Conservation (phyloP, 2,113 vertebrate species). For the Sinosuthora webbiana region DNA sequence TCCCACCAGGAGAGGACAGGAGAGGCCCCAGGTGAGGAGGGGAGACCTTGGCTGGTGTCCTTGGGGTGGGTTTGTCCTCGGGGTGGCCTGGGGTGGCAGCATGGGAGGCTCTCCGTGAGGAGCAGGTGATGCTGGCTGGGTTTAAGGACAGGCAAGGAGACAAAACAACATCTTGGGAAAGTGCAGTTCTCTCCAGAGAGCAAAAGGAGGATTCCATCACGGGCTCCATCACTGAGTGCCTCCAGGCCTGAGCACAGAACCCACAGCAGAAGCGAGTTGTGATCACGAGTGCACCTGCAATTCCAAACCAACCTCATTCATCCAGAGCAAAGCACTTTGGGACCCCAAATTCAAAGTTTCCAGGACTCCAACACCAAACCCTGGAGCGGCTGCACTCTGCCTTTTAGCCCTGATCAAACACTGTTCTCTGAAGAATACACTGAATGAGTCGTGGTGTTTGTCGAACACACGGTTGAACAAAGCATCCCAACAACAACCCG, state of each 20-base stretch:
- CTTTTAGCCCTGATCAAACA: neutral
- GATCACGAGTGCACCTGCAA: neutral
- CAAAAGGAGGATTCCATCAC: neutral
- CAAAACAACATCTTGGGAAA: neutral
- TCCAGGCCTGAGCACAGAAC: neutral
- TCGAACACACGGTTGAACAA: slow-evolving; percentile 60
- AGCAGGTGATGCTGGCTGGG: neutral
- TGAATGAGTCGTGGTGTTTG: slow-evolving; percentile 51
- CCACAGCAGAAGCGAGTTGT: neutral
- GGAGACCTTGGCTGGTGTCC: neutral
- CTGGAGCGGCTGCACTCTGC: neutral
- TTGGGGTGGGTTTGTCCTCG: neutral
- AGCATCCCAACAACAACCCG: neutral
- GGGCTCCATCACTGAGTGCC: neutral
- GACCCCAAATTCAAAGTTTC: neutral
- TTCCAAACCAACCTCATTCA: neutral
- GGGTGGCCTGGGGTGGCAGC: neutral
- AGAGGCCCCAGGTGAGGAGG: neutral
- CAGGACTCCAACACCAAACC: neutral
- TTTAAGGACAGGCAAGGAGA: neutral
- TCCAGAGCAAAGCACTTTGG: neutral
- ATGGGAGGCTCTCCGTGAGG: neutral
- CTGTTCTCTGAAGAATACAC: slow-evolving; percentile 30
- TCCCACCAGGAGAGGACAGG: neutral
- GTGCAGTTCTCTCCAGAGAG: neutral